These are phyloP conservation scores for Chrysomallon squamiferum DNA, from an alignment of 1,140 invertebrate species.

Conservation along the genomic window DNA sequence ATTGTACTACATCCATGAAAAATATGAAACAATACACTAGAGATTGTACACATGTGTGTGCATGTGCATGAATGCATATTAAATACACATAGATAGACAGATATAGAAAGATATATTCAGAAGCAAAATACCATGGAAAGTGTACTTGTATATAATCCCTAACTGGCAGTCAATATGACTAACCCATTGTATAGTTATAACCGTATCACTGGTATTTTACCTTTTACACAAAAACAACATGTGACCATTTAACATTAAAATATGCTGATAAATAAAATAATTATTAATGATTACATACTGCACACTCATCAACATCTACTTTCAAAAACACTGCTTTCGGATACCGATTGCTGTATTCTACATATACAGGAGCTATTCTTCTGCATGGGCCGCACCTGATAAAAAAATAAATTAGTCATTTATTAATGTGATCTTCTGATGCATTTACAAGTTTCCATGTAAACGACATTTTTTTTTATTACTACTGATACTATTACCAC, in stretches of 20 bases:
- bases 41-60: too few species aligned
- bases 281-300: conserved; percentile 32
- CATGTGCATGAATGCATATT: too few species aligned
- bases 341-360: conserved; percentile 84
- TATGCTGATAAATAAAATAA: not conserved
- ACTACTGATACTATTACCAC: too few species aligned
- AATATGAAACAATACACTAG: too few species aligned
- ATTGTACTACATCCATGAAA: too few species aligned
- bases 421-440: not conserved
- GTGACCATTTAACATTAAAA: not conserved
- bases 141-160: not conserved
- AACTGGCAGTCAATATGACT: not conserved
- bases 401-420: conserved; percentile 27
- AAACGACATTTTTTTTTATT: too few species aligned
- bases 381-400: conserved; percentile 93
- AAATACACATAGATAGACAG: too few species aligned
- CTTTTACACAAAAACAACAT: not conserved
- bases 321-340: conserved; percentile 91
- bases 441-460: too few species aligned
- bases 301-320: conserved; percentile 76
- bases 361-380: conserved; percentile 88
- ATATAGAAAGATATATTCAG: too few species aligned
- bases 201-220: not conserved
- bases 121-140: not conserved
- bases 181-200: not conserved